phyloP scores from a whole-genome alignment of 2,888 invertebrate species.

The Liopterus haemorrhoidalis region DNA sequence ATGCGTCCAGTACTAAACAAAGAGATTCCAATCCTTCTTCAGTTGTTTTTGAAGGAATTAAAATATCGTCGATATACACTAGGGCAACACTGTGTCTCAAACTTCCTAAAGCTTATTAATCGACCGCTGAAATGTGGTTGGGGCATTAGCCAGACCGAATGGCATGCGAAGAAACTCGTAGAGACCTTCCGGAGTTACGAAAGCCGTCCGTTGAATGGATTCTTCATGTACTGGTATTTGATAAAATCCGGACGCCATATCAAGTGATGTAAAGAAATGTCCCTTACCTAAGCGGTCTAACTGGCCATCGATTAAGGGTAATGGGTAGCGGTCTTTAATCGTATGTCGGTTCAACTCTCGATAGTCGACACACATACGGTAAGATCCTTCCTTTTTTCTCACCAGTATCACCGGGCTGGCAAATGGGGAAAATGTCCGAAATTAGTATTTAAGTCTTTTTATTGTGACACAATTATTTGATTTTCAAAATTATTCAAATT shows the following conservation, averaged over 20 bases:
- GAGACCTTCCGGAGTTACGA: slow-evolving; percentile 37
- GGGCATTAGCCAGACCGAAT: slow-evolving; percentile 39
- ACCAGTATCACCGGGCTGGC: no score
- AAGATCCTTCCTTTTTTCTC: slow-evolving; percentile 25
- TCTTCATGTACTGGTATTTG: slow-evolving; percentile 33
- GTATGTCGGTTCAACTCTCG: slow-evolving; percentile 32
- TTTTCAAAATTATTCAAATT: no score
- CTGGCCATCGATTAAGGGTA: slow-evolving; percentile 33
- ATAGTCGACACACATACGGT: slow-evolving; percentile 29
- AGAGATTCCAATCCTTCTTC: slow-evolving; percentile 15
- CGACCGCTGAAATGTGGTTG: slow-evolving; percentile 36
- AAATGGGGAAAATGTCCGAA: no score
- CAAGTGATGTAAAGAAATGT: slow-evolving; percentile 32
- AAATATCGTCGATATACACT: slow-evolving; percentile 28
- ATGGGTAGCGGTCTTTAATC: slow-evolving; percentile 31
- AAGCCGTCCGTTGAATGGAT: slow-evolving; percentile 33
- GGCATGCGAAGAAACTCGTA: slow-evolving; percentile 38
- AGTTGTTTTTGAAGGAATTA: slow-evolving; percentile 21
- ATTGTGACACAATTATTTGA: no score
- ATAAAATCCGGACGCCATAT: slow-evolving; percentile 33
- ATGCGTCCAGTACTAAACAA: slow-evolving; percentile 13
- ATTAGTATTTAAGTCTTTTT: no score
- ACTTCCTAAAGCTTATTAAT: slow-evolving; percentile 24
- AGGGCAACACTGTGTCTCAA: slow-evolving; percentile 10
- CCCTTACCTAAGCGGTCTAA: slow-evolving; percentile 25